Base-by-base conservation (phyloP, 2,888 invertebrate genomes). In the Keiferia lycopersicella region DNA sequence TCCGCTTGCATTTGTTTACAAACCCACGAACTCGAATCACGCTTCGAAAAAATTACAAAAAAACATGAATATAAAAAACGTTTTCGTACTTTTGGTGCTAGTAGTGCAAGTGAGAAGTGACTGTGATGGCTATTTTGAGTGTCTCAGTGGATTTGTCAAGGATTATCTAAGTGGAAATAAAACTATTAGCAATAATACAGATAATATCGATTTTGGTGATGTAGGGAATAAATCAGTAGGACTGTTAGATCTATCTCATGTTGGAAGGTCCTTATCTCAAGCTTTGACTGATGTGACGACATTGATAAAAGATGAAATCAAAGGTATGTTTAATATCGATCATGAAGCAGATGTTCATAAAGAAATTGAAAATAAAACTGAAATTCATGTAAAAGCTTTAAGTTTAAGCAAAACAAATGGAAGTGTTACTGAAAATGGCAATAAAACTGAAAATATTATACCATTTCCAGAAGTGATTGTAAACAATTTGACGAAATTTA, bases 1-100 rank as follows among this genome's bases (percentile, higher is more conserved):
- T 16, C 71, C 68, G 64, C 70, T 69, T 79, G 81, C 88, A 88
- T 83, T 88, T 81, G 83, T 81, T 75, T 79, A 72, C 70, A 71
- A 75, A 69, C 80, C 67, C 69, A 79, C 79, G 68, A 61, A 70
- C 72, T 71, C 81, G 66, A 68, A 66, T 73, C 73, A 87, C 88
- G 88, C 80, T 73, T 39, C 50, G 22, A 16, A 34, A 30, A 26
- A 26, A 26, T n/a, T 6, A 26, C 26, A 2, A 69, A 61, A 62
- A 26, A 66, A 64, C n/a, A 62, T 67, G 67, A 38, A 66, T 64
- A 30, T 68, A 39, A 65, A 63, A 64, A 64, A 73, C 30, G 34
- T 75, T 10, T 69, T 72, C 70, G 64, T 76, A n/a, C 64, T 74
- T 39, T 66, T 79, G 45, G 69, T 77, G 20, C 60, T 79, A 56